Evolutionary conservation across 35 echinoderm and acorn worm species (phyloP), one percentile per base, ranked within the genome.

Genomic region (Patiria miniata): DNA sequence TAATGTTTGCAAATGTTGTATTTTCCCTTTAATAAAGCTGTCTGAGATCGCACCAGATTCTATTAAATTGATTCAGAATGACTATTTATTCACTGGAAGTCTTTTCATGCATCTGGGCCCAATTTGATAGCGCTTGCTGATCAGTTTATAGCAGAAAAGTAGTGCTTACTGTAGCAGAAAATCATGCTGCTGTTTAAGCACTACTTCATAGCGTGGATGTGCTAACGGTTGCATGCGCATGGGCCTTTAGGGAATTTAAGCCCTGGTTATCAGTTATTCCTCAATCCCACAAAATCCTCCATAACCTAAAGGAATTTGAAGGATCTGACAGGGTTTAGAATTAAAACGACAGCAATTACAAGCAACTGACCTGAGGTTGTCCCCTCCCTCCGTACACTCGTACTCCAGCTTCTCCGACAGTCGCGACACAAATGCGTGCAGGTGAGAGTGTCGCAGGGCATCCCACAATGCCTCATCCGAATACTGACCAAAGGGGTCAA

Each of bases 401-500:
- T 93, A 80, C 83, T 93, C 78, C 59, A 97, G 55, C 10, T 91
- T 91, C 39, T 90, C 87, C 8, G 65, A 14, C 17, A 97, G 81
- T 90, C 83, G 52, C 2, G 95, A 93, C 34, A 97, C 91, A 77
- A 90, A 97, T 0, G n/a, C 65, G 36, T 86, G 40, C 2, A 97
- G 87, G 80, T 97, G 95, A 65, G 95, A 93, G 51, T 90, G 87
- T 78, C 68, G 77, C 39, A 97, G 80, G 58, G 95, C 83, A 52
- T 93, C 55, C 95, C 95, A 93, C 32, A 97, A 59, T 55, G 86
- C 84, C 83, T 97, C 95, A 81, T 97, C 95, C 0, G 91, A 77
- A 83, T 97, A 97, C 23, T 34, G 77, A 29, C 90, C 91, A 88
- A 97, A 97, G 3, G 95, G 95, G 60, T 97, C 95, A 17, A 97